phyloP scores from a whole-genome alignment of 2,797 vertebrate species.

The Poecilia wingei region DNA sequence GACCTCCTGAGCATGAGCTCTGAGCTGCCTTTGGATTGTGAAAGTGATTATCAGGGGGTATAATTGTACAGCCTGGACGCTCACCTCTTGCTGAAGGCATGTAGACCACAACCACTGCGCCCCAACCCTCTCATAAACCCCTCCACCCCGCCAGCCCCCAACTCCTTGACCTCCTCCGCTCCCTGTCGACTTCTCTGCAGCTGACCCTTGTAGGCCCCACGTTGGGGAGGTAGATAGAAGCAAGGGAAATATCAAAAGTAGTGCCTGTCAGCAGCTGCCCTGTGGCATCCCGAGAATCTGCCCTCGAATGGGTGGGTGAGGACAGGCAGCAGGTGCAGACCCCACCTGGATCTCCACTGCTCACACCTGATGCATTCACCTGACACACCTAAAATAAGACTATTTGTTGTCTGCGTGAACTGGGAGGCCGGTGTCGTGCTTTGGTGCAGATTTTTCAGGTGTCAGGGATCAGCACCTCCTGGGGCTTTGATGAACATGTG shows the following conservation, averaged over 20 bases:
- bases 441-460: constrained; percentile 26
- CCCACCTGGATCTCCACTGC: constrained; percentile 70
- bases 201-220: constrained; percentile 71
- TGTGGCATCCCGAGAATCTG: constrained; percentile 82
- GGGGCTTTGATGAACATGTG: constrained; percentile 56
- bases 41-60: constrained; percentile 79
- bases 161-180: constrained; percentile 72
- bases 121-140: constrained; percentile 20
- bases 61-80: constrained; percentile 71
- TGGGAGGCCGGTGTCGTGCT: constrained; percentile 20
- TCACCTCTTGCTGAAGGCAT: constrained; percentile 73
- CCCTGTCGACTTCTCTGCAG: constrained; percentile 68
- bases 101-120: constrained; percentile 41
- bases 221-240: constrained; percentile 51
- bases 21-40: constrained; percentile 64
- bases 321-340: constrained; percentile 82
- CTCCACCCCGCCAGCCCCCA: constrained; percentile 48
- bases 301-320: constrained; percentile 72
- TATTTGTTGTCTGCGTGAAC: constrained; percentile 14
- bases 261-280: constrained; percentile 83
- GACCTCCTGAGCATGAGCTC: constrained; percentile 59
- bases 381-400: constrained; percentile 59
- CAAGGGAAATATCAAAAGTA: constrained; percentile 53
- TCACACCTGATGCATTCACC: constrained; percentile 77
- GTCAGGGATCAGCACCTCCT: constrained; percentile 40